Evolutionary conservation across 2,797 vertebrate species (phyloP).

Genomic region (Hydrocynus forskahlii): DNA sequence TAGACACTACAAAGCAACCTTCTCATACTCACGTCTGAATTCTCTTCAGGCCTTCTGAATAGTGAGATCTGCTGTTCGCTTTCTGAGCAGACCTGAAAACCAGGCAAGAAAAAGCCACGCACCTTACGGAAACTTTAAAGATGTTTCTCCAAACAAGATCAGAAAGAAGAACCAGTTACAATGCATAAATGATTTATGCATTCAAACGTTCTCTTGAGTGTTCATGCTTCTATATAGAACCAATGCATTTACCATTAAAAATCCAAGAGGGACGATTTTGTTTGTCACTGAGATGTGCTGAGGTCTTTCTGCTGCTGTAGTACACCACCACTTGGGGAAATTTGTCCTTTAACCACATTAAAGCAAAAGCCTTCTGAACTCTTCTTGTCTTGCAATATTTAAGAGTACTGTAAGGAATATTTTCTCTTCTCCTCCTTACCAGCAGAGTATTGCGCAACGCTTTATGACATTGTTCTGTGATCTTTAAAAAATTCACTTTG

Average conservation of each 20-base stretch:
- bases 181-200: too few relatives aligned
- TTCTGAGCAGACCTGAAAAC: conserved; percentile 15
- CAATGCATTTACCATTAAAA: too few relatives aligned
- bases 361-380: not conserved
- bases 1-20: conserved; percentile 51
- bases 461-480: not conserved
- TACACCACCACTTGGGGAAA: not conserved
- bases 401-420: not conserved
- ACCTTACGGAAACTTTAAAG: too few relatives aligned
- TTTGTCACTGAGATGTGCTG: not conserved
- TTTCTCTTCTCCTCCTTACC: not conserved
- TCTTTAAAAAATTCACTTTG: conserved; percentile 21
- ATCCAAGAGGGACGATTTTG: too few relatives aligned
- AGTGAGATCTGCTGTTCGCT: conserved; percentile 27
- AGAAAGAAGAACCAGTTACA: not conserved
- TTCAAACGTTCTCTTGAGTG: too few relatives aligned
- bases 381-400: conserved; percentile 5
- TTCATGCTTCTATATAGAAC: too few relatives aligned
- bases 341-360: conserved; percentile 2
- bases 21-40: conserved; percentile 41
- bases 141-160: too few relatives aligned
- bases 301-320: not conserved
- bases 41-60: conserved; percentile 43
- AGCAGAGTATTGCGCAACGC: conserved; percentile 9
- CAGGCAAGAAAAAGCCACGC: conserved; percentile 24